Percentiles rank a stretch among this genome's conserved stretches.
Conservation (phyloP, 2,888 invertebrate species). For the Melipona beecheii region DNA sequence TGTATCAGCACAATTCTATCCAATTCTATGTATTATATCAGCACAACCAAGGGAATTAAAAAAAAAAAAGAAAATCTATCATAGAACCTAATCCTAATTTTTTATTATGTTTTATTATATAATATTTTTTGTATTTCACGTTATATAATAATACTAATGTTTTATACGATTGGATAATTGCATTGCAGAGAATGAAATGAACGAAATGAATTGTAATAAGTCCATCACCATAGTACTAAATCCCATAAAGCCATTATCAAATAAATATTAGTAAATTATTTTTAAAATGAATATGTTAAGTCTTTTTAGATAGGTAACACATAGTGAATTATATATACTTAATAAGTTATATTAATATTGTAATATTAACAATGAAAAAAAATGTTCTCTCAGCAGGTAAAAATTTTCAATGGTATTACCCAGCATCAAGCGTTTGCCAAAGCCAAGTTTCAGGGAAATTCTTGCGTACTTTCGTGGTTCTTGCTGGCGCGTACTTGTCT, state of each 20-base stretch:
- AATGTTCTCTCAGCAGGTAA: slow-evolving; percentile 31
- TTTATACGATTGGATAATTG: slow-evolving; percentile 4
- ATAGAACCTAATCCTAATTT: slow-evolving; percentile 9
- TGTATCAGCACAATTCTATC: slow-evolving; percentile 70
- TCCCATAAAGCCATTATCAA: slow-evolving; percentile 11
- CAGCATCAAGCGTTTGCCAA: slow-evolving; percentile 87
- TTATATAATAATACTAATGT: not conserved
- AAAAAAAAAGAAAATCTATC: slow-evolving; percentile 19
- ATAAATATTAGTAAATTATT: slow-evolving; percentile 18
- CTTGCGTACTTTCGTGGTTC: slow-evolving; percentile 85
- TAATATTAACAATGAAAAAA: slow-evolving; percentile 19
- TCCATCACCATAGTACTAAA: slow-evolving; percentile 31
- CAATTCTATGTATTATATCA: slow-evolving; percentile 70
- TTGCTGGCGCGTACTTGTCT: slow-evolving; percentile 67
- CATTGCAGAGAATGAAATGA: slow-evolving; percentile 12
- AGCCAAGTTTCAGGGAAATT: slow-evolving; percentile 91
- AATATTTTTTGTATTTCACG: not conserved
- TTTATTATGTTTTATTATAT: slow-evolving; percentile 13
- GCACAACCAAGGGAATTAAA: slow-evolving; percentile 31
- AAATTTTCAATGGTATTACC: slow-evolving; percentile 84
- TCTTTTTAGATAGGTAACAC: slow-evolving; percentile 12
- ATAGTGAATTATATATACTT: slow-evolving; percentile 12
- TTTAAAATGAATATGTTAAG: not conserved
- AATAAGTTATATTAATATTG: slow-evolving; percentile 11
- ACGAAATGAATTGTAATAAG: slow-evolving; percentile 1